Evolutionary conservation across 2,113 vertebrate genomes (phyloP), one percentile per base, ranked within the genome.

Genomic region (Colinus virginianus): DNA sequence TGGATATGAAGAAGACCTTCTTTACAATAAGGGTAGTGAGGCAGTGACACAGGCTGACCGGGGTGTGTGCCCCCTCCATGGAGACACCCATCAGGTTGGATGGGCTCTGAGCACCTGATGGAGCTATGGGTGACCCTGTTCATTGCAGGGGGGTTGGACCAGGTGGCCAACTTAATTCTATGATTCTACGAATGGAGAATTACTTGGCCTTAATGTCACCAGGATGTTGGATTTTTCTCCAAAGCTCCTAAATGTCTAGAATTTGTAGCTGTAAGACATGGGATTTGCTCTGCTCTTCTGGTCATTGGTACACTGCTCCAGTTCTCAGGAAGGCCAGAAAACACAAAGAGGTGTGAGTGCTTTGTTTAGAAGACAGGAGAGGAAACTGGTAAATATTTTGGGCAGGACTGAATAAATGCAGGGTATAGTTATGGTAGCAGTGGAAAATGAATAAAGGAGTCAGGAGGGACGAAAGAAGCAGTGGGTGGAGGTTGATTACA

Each of bases 311-410:
- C 67, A 8, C 56, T 48, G 53, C 58, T 94, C 59, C 56, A 58
- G 42, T 92, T 46, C 87, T 95, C 51, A 1, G 36, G 81, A 95
- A 78, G 88, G 87, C 67, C 45, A 85, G 87, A 84, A 94, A 96
- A 93, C 78, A 96, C 79, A 94, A 91, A 84, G 84, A 90, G 59
- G 67, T 85, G 48, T 67, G 77, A 95, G 42, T 9, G 42, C 79
- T 92, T 91, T 94, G 64, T 85, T 91, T 91, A 62, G 90, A 88
- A 88, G 64, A 83, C 66, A 76, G 82, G 77, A 84, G 83, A 75
- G 77, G 81, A 87, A 90, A 92, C 85, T 48, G n/a, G 36, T 81
- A 71, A 88, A 62, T 46, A 43, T 16, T n/a, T 16, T 21, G 69
- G 77, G 58, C 84, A 91, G 84, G 61, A 30, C 51, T 64, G 61